Percentiles rank a stretch among this genome's conserved stretches.
Evolutionary conservation across 2,888 invertebrate species (phyloP).

Genomic region (Pseudococcus jackbeardsleyi): DNA sequence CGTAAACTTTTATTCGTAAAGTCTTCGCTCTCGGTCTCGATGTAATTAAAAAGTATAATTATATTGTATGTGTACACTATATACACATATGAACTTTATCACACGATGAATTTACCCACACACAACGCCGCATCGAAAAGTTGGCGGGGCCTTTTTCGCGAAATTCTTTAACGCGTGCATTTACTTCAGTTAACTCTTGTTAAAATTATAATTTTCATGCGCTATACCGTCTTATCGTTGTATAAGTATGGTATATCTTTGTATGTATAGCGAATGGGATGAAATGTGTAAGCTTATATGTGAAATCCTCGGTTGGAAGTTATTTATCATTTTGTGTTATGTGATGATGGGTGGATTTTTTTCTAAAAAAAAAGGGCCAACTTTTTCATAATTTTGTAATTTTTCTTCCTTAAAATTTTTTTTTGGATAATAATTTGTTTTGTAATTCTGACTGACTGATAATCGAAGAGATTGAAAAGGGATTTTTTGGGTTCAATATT

Average conservation of each 20-base stretch:
- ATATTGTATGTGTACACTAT: background rate
- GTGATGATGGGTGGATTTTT: no score
- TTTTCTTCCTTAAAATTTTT: no score
- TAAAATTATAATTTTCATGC: conserved; percentile 11
- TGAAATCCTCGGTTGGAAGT: no score
- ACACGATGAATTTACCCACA: conserved; percentile 9
- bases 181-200: conserved; percentile 8
- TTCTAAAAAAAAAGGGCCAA: no score
- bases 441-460: no score
- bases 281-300: no score
- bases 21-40: background rate
- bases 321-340: no score
- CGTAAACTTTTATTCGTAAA: conserved; percentile 28
- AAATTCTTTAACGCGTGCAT: conserved; percentile 20
- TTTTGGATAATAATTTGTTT: no score
- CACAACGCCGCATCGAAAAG: background rate
- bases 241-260: background rate
- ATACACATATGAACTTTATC: conserved; percentile 4
- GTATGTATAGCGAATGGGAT: no score
- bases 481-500: no score
- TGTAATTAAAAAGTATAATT: conserved; percentile 28
- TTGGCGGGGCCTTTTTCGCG: background rate
- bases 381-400: no score
- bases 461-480: no score
- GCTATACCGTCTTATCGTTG: background rate